A percentile compares a stretch with the other conserved stretches of the same genome.
These are phyloP conservation scores for Mus spretus DNA, from an alignment of 2,797 vertebrate genomes.

Conservation along the genomic window DNA sequence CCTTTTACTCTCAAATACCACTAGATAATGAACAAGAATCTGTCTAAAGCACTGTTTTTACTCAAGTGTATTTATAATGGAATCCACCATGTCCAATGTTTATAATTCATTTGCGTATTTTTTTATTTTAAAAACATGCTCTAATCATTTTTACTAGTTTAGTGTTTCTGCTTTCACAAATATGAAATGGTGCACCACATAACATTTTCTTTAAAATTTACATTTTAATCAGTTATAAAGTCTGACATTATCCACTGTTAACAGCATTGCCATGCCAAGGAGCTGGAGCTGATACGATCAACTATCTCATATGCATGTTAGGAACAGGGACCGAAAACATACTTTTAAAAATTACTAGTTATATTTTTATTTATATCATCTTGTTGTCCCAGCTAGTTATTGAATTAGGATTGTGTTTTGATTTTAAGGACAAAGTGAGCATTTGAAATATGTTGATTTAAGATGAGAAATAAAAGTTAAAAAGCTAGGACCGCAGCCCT, in stretches of 20 bases:
- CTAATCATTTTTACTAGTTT: background rate
- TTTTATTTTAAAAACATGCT: constrained; percentile 54
- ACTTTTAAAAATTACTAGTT: constrained; percentile 16
- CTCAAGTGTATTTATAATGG: background rate
- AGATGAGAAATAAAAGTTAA: background rate
- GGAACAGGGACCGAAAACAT: background rate
- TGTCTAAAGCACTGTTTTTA: constrained; percentile 13
- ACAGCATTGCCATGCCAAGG: background rate
- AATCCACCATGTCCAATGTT: background rate
- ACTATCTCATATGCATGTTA: background rate
- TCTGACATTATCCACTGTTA: background rate
- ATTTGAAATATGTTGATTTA: background rate
- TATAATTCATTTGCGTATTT: background rate
- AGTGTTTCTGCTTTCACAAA: constrained; percentile 28
- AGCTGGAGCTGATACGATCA: constrained; percentile 25
- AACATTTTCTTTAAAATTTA: constrained; percentile 56
- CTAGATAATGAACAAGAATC: background rate
- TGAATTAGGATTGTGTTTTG: constrained; percentile 41
- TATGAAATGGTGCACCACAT: background rate
- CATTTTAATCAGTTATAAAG: constrained; percentile 40
- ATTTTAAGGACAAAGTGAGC: constrained; percentile 28
- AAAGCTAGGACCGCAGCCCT: background rate
- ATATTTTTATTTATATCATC: background rate
- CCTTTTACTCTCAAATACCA: background rate
- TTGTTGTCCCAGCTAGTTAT: background rate